A percentile compares a stretch with the other conserved stretches of the same genome.
Conservation (phyloP, 2,113 vertebrate species). For the Oreocharis arfaki region DNA sequence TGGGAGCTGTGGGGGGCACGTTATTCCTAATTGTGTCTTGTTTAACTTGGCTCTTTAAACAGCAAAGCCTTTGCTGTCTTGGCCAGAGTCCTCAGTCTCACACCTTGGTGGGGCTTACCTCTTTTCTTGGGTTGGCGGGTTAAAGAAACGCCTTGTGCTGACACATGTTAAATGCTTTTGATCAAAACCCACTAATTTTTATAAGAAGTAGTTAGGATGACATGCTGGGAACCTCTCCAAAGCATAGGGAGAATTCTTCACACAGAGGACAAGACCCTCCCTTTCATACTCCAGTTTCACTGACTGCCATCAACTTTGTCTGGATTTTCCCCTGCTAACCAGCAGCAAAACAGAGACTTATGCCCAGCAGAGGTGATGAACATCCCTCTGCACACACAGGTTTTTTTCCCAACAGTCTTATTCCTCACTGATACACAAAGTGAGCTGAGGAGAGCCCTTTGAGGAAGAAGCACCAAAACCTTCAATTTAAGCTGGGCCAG, state of each 20-base stretch:
- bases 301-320: background rate
- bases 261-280: background rate
- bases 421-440: rapidly evolving
- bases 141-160: background rate
- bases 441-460: background rate
- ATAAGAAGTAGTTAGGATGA: background rate
- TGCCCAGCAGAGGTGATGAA: background rate
- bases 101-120: conserved; percentile 37
- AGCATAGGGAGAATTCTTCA: background rate
- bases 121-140: background rate
- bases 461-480: background rate
- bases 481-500: background rate
- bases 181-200: conserved; percentile 23
- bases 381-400: background rate
- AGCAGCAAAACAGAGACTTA: background rate
- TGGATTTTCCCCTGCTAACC: background rate
- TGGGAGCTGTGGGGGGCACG: conserved; percentile 50
- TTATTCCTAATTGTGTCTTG: conserved; percentile 60
- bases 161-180: background rate
- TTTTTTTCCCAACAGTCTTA: background rate
- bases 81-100: conserved; percentile 32
- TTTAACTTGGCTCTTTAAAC: conserved; percentile 57
- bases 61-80: conserved; percentile 38
- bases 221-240: background rate
- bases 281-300: background rate